Base-by-base conservation (phyloP, 2,888 invertebrate species). In the Aphrophora alni region DNA sequence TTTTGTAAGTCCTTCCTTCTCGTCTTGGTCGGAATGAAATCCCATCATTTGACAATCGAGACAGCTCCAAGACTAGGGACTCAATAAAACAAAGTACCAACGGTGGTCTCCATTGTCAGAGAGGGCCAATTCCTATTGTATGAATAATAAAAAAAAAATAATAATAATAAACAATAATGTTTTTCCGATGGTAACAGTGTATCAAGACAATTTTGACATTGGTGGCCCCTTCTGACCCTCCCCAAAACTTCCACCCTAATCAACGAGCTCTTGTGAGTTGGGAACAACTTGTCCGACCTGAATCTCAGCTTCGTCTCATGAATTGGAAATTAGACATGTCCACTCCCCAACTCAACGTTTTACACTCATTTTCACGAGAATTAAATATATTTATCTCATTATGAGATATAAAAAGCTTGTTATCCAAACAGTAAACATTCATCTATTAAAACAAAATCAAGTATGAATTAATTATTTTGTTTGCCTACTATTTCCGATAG, bases 101-200 rank as follows among this genome's bases (percentile, higher is more conserved):
- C 59, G 59, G 59, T n/a, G 44, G 14, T 44, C 33, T 2, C 44
- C 44, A 44, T 44, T 44, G 44, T 14, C 44, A 12, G 10, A 14
- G 59, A 59, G 59, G 7, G 21, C n/a, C 21, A 21, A n/a, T n/a
- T n/a, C n/a, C n/a, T n/a, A n/a, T n/a, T n/a, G n/a, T n/a, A n/a
- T n/a, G n/a, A n/a, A n/a, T n/a, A 4, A 14, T 59, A 59, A n/a
- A 59, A 59, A 14, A 44, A 59, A 59, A 21, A 59, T 21, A 59
- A 59, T 44, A 59, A 59, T 59, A 59, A 59, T 59, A 59, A 59
- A 59, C 59, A 59, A 59, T 59, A 59, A 59, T 59, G 59, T 59
- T 59, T 44, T 44, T 59, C 21, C 59, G 21, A 21, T 59, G 59
- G 59, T 59, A 59, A 59, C 59, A 59, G 59, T 59, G 59, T 21